Conservation (phyloP, 2,888 invertebrate species). For the Heteropelma amictum region DNA sequence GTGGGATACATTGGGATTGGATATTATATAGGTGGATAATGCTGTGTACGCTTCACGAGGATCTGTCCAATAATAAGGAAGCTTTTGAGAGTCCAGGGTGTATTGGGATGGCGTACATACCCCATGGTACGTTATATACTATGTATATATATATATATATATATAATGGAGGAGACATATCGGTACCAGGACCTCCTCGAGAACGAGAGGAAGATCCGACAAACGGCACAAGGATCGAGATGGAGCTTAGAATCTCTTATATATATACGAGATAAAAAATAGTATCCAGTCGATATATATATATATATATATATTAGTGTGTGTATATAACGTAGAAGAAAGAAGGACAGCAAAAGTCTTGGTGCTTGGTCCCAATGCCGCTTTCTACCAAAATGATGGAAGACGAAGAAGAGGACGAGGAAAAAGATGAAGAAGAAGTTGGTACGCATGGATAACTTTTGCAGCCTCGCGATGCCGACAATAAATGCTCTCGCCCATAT, state of each 20-base stretch:
- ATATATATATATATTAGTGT: neutral
- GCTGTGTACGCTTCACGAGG: conserved; percentile 33
- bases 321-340: neutral
- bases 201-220: conserved; percentile 24
- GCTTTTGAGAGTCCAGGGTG: conserved; percentile 22
- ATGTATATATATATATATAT: neutral
- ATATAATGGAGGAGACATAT: neutral
- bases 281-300: conserved; percentile 22
- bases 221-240: conserved; percentile 30
- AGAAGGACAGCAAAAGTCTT: conserved; percentile 27
- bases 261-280: conserved; percentile 38
- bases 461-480: conserved; percentile 42
- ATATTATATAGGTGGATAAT: conserved; percentile 42
- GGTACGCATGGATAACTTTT: conserved; percentile 49
- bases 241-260: conserved; percentile 49
- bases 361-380: conserved; percentile 24
- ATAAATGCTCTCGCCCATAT: conserved; percentile 31
- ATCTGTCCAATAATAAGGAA: conserved; percentile 38
- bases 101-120: conserved; percentile 29
- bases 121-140: neutral
- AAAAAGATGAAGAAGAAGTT: conserved; percentile 38
- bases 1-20: conserved; percentile 21
- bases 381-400: conserved; percentile 24
- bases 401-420: neutral
- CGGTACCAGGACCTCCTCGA: conserved; percentile 22